These are phyloP conservation scores for Rhinolophus ferrumequinum DNA, from an alignment of 2,113 vertebrate species.

Conservation along the genomic window DNA sequence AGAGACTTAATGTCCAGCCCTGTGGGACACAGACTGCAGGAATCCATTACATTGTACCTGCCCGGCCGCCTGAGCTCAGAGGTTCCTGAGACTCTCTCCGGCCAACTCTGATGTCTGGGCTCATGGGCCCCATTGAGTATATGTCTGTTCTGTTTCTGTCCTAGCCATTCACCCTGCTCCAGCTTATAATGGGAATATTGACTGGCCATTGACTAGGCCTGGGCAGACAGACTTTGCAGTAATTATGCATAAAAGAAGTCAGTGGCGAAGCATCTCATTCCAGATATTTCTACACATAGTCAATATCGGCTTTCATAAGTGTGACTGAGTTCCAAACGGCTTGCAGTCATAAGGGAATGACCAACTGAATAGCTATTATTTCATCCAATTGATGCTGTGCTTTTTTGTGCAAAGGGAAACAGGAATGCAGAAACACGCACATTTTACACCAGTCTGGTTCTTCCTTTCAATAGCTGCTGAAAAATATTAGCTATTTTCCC, in stretches of 20 bases:
- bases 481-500: conserved; percentile 52
- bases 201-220: conserved; percentile 58
- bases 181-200: conserved; percentile 66
- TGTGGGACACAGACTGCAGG: neutral
- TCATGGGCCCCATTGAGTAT: neutral
- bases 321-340: conserved; percentile 66
- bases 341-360: conserved; percentile 63
- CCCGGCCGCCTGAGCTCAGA: neutral
- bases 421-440: conserved; percentile 25
- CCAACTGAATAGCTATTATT: conserved; percentile 69
- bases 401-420: conserved; percentile 59
- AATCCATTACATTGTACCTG: neutral
- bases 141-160: conserved; percentile 36
- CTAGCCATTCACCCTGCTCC: conserved; percentile 32
- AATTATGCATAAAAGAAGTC: conserved; percentile 79
- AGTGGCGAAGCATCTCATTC: conserved; percentile 57
- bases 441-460: conserved; percentile 49
- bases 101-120: neutral
- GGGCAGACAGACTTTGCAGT: conserved; percentile 52
- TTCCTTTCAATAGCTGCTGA: conserved; percentile 47
- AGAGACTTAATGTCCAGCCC: neutral
- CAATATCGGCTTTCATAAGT: conserved; percentile 57
- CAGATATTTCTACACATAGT: conserved; percentile 72
- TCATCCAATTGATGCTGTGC: conserved; percentile 55
- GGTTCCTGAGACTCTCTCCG: neutral